These are phyloP conservation scores for Ptychobarbus kaznakovi DNA, from an alignment of 2,797 vertebrate species.

Conservation along the genomic window DNA sequence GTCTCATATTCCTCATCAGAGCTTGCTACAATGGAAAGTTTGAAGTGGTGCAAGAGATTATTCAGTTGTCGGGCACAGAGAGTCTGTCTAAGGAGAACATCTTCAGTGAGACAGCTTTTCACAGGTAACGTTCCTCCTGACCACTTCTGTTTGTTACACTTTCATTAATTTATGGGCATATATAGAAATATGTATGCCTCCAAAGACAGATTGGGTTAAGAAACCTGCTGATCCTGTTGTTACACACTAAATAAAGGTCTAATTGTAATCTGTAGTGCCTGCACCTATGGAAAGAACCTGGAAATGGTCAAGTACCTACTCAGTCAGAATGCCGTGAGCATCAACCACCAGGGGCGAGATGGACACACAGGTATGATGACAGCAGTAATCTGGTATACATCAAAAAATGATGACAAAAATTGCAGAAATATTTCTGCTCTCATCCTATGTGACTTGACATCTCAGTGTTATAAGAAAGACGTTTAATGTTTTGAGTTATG, in stretches of 20 bases:
- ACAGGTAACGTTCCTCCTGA: conserved; percentile 81
- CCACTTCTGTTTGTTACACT: not conserved
- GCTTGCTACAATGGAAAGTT: conserved; percentile 93
- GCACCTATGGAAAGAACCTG: conserved; percentile 91
- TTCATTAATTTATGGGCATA: not conserved
- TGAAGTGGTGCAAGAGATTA: conserved; percentile 86
- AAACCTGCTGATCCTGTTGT: not conserved
- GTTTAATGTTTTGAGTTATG: not conserved
- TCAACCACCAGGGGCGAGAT: conserved; percentile 95
- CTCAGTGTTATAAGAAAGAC: not conserved
- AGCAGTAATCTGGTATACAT: not conserved
- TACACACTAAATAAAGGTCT: not conserved
- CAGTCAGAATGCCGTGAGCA: conserved; percentile 86
- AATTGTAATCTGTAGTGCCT: conserved; percentile 78
- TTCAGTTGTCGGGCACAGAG: conserved; percentile 88
- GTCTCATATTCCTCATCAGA: conserved; percentile 71
- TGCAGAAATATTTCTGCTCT: not conserved
- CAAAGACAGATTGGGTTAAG: not conserved
- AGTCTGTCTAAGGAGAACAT: conserved; percentile 96
- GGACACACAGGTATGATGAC: conserved; percentile 88
- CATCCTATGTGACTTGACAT: conserved; percentile 3
- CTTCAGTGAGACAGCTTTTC: conserved; percentile 95
- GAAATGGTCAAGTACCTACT: conserved; percentile 94
- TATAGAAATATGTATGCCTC: not conserved
- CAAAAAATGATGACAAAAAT: not conserved